A percentile compares a stretch with the other conserved stretches of the same genome.
Evolutionary conservation across 2,113 vertebrate species (phyloP).

Genomic region (Cebidichthys violaceus): DNA sequence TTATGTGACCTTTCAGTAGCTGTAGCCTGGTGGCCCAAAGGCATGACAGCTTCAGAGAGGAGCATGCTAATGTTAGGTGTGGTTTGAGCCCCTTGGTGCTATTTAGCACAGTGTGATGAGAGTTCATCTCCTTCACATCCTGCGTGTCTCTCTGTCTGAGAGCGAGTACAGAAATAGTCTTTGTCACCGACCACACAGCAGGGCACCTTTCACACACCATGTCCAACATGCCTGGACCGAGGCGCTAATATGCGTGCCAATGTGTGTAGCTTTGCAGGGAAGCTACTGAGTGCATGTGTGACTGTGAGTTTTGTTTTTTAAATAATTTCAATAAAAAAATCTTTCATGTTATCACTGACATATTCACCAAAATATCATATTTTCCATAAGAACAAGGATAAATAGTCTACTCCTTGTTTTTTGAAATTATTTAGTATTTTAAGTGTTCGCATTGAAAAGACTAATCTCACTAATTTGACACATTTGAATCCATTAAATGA

Average conservation of each 20-base stretch:
- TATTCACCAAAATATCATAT: background rate
- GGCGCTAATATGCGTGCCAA: constrained; percentile 35
- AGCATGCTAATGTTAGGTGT: constrained; percentile 63
- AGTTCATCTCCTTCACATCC: constrained; percentile 69
- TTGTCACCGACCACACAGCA: constrained; percentile 67
- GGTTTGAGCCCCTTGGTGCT: constrained; percentile 60
- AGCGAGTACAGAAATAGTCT: constrained; percentile 73
- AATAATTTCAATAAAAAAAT: background rate
- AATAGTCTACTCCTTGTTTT: background rate
- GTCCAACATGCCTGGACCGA: constrained; percentile 60
- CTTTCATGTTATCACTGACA: background rate
- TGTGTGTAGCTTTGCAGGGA: constrained; percentile 26
- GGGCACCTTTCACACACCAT: constrained; percentile 67
- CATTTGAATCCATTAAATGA: constrained; percentile 12
- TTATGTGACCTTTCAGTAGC: constrained; percentile 53
- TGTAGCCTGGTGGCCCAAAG: constrained; percentile 32
- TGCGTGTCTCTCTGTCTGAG: constrained; percentile 50
- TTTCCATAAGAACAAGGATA: background rate
- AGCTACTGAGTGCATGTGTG: constrained; percentile 4
- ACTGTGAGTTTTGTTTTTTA: background rate
- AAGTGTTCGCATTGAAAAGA: background rate
- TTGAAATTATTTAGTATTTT: background rate
- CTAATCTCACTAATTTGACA: background rate
- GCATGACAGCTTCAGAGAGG: constrained; percentile 52
- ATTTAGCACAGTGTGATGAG: constrained; percentile 63